Evolutionary conservation across 1,140 invertebrate species (phyloP).

Genomic region (Eriocheir sinensis): DNA sequence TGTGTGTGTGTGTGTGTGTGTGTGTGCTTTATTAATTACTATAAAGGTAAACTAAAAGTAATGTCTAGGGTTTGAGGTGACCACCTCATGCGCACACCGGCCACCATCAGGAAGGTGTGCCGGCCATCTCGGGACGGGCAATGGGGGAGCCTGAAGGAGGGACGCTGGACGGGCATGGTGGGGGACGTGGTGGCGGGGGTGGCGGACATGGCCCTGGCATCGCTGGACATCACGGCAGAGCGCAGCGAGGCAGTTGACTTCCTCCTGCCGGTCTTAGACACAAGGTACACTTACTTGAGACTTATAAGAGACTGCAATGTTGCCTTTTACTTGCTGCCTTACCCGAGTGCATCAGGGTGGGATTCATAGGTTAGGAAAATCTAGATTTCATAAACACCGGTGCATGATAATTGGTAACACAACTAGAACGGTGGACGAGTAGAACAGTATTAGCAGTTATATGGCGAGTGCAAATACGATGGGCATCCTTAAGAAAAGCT

Average conservation of each 20-base stretch:
- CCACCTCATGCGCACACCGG: not conserved
- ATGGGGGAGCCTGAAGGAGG: slow-evolving; percentile 10
- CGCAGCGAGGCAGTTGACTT: slow-evolving; percentile 44
- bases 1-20: slow-evolving; percentile 60
- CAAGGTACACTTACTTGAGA: not conserved
- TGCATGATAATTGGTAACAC: too few species aligned
- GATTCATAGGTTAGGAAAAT: too few species aligned
- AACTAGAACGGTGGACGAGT: not conserved
- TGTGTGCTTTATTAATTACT: slow-evolving; percentile 27
- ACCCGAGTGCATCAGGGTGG: too few species aligned
- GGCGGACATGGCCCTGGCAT: slow-evolving; percentile 37
- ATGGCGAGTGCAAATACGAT: not conserved
- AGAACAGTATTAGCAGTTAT: not conserved
- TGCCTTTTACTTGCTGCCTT: too few species aligned
- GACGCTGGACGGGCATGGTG: slow-evolving; percentile 44
- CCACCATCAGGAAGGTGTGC: not conserved
- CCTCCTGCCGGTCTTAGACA: slow-evolving; percentile 44
- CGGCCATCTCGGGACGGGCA: slow-evolving; percentile 29
- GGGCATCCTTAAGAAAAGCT: not conserved
- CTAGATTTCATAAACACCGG: too few species aligned
- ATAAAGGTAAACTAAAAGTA: not conserved
- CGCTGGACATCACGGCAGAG: slow-evolving; percentile 49
- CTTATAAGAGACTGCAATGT: too few species aligned
- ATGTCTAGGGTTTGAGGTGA: not conserved
- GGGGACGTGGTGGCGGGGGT: slow-evolving; percentile 33